Percentiles rank a stretch among this genome's conserved stretches.
Conservation (phyloP, 37 sponge, comb jelly and placozoan genomes). For the Ephydatia muelleri region DNA sequence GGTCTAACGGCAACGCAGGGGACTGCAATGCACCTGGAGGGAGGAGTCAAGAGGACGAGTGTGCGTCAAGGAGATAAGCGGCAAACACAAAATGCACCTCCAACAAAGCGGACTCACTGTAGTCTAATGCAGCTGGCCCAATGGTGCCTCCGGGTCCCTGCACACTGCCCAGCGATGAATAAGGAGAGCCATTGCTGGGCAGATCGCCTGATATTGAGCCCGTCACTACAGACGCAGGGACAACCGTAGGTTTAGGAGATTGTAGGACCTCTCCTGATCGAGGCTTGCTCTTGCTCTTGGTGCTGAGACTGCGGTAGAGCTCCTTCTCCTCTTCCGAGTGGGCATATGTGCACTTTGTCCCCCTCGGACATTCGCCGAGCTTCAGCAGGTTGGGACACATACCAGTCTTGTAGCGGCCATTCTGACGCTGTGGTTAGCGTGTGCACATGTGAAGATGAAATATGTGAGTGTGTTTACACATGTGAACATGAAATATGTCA, state of each 20-base stretch:
- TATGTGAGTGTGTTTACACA: background rate
- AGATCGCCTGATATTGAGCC: background rate
- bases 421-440: slow-evolving; percentile 35
- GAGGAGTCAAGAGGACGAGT: background rate
- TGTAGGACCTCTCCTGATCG: background rate
- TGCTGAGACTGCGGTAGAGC: slow-evolving; percentile 2
- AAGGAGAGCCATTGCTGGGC: background rate
- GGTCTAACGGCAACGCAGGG: background rate
- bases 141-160: background rate
- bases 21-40: background rate
- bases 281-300: background rate
- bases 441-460: background rate
- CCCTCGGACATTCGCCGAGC: slow-evolving; percentile 79
- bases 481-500: background rate
- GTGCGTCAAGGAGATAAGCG: too few species aligned
- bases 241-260: background rate
- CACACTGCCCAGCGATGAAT: background rate
- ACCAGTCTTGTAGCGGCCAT: slow-evolving; percentile 83
- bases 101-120: background rate
- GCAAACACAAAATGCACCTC: background rate
- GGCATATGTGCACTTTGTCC: slow-evolving; percentile 86
- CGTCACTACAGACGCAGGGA: background rate
- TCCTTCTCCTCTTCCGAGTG: slow-evolving; percentile 88
- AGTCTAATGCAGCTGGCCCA: background rate
- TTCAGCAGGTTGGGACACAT: slow-evolving; percentile 81